phyloP scores from a whole-genome alignment of 1,140 invertebrate genomes.

The Drosophila nasuta region DNA sequence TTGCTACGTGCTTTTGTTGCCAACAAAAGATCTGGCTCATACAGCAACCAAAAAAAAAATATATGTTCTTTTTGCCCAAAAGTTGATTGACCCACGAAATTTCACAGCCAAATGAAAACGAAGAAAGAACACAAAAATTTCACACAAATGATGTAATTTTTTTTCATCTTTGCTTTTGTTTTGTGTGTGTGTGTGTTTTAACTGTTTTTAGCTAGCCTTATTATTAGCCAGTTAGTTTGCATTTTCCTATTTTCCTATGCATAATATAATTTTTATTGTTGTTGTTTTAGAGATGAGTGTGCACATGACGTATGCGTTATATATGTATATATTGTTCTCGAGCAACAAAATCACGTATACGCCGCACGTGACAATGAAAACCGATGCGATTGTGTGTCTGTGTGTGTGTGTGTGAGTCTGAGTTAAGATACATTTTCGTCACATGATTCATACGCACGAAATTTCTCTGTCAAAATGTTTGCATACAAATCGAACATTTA shows the following conservation, averaged over 20 bases:
- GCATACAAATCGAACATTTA: conserved; percentile 31
- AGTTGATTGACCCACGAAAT: conserved; percentile 78
- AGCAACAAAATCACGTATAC: conserved; percentile 46
- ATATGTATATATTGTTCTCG: conserved; percentile 6
- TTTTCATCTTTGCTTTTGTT: background rate
- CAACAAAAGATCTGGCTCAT: conserved; percentile 78
- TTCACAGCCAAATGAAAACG: conserved; percentile 54
- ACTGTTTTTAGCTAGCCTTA: background rate
- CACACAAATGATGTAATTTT: conserved; percentile 55
- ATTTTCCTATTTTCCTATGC: background rate
- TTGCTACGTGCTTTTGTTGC: conserved; percentile 71
- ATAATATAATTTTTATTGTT: background rate
- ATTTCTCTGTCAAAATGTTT: conserved; percentile 33
- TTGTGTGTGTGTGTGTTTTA: background rate
- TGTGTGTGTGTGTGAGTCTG: conserved; percentile 8
- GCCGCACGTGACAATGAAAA: conserved; percentile 48
- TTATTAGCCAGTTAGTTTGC: background rate
- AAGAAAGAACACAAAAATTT: conserved; percentile 30
- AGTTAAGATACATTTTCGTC: conserved; percentile 35
- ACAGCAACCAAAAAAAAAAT: conserved; percentile 13
- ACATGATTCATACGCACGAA: conserved; percentile 46
- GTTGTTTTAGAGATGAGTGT: conserved; percentile 27
- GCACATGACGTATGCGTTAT: conserved; percentile 51
- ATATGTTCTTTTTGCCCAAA: conserved; percentile 64
- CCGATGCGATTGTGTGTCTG: background rate